A percentile compares a stretch with the other conserved stretches of the same genome.
These are phyloP conservation scores for Morus bassanus DNA, from an alignment of 2,797 vertebrate genomes.

Conservation along the genomic window DNA sequence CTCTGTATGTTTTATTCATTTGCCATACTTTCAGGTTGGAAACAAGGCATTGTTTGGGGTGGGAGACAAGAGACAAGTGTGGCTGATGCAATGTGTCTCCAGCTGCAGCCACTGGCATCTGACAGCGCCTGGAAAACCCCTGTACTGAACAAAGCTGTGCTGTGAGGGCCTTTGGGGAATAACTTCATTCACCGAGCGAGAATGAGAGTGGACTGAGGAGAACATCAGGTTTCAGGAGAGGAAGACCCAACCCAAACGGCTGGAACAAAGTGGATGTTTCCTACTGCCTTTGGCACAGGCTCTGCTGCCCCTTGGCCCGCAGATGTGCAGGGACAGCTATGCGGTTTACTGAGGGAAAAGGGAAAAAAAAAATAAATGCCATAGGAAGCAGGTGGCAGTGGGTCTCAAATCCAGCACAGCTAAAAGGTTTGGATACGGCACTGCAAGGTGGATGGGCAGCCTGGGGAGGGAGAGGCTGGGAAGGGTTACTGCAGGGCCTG, in stretches of 20 bases:
- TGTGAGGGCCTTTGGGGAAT: neutral
- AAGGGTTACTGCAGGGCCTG: rapidly evolving
- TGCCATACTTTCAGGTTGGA: neutral
- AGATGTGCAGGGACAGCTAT: rapidly evolving
- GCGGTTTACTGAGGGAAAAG: neutral
- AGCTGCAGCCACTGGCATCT: neutral
- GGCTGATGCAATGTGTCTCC: neutral
- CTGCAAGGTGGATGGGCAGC: neutral
- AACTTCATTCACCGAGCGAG: neutral
- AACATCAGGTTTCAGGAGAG: neutral
- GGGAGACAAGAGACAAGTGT: neutral
- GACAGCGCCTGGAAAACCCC: neutral
- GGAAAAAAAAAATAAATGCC: neutral
- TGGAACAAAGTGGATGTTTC: neutral
- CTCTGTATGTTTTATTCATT: rapidly evolving
- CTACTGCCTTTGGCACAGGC: neutral
- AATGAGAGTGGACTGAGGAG: rapidly evolving
- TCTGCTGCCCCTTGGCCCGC: neutral
- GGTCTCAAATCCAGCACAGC: neutral
- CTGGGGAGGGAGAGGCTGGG: neutral
- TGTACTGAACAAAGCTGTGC: neutral
- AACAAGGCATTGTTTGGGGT: neutral
- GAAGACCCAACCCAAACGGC: constrained; percentile 3
- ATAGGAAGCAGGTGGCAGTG: neutral
- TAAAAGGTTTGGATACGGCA: rapidly evolving